Conservation (phyloP, 2,113 vertebrate species). For the Dasypus novemcinctus region DNA sequence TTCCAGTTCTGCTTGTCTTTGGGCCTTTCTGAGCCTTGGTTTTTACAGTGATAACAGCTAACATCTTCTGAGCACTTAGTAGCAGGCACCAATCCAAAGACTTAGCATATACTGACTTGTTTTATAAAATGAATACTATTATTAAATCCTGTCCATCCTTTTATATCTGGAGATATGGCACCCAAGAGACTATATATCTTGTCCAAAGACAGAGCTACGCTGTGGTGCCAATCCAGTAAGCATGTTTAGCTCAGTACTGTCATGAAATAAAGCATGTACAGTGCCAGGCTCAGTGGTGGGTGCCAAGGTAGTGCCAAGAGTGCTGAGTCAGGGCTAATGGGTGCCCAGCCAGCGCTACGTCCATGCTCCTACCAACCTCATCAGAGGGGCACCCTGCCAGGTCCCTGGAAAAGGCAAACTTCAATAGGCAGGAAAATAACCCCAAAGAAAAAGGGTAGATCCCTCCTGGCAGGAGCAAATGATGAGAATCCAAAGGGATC, state of each 20-base stretch:
- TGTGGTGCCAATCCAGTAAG: background rate
- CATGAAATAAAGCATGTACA: background rate
- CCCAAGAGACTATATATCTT: background rate
- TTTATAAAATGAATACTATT: background rate
- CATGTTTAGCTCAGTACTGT: background rate
- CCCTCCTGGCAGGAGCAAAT: background rate
- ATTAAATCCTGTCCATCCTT: too few species aligned
- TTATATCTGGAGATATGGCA: background rate
- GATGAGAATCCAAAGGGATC: background rate
- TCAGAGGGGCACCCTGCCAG: background rate
- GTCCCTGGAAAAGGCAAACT: background rate
- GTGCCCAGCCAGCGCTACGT: fast-evolving
- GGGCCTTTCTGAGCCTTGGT: background rate
- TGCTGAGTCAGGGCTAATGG: fast-evolving
- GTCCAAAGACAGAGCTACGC: background rate
- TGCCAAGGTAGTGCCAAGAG: too few species aligned
- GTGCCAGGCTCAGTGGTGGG: too few species aligned
- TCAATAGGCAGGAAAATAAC: background rate
- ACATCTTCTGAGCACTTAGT: background rate
- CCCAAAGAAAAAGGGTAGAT: background rate
- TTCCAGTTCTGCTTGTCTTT: background rate
- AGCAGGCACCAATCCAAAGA: background rate
- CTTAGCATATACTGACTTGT: background rate
- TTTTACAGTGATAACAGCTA: background rate
- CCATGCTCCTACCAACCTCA: fast-evolving